Evolutionary conservation across 2,797 vertebrate genomes (phyloP), one percentile per base, ranked within the genome.

Genomic region (Peromyscus attwateri): DNA sequence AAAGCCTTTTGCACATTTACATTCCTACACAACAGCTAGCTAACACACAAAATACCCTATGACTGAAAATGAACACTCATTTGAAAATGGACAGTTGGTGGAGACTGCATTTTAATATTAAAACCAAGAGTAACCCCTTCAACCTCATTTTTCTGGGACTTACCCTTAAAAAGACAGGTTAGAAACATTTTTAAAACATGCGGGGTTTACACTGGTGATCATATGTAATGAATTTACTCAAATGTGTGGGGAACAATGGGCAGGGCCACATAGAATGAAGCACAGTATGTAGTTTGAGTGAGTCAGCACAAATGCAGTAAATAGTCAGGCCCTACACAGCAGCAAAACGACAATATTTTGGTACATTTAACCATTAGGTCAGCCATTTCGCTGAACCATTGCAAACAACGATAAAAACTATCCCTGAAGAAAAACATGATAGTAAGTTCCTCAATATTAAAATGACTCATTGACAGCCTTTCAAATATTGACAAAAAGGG

Each of bases 31-130:
- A 79, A 92, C 91, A 97, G 87, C 77, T 81, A 97, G 82, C 75
- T 93, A 96, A 93, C 91, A 91, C 64, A 97, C 31, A 97, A 5
- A 98, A 92, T 77, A 49, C 25, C 91, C 55, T 62, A 7, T 40
- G 37, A 55, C 68, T 96, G 77, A 97, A 95, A 97, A 5, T 34
- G 46, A 97, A 98, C 97, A 96, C 96, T 97, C 98, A 97, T 98
- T 93, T 98, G 95, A 82, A 95, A 98, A 76, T 95, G 85, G 84
- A 96, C 66, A 96, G 66, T 68, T 68, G 0, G 27, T 95, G 93
- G 97, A 98, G 92, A 96, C 49, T 96, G 91, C 77, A 96, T 95
- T 98, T 94, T 91, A 97, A 89, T 96, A 81, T 82, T 91, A 91
- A 97, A 96, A 95, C 17, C 31, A 49, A 87, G 95, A 91, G 17